These are phyloP conservation scores for Diplazon laetatorius DNA, from an alignment of 2,888 invertebrate species.

Conservation along the genomic window DNA sequence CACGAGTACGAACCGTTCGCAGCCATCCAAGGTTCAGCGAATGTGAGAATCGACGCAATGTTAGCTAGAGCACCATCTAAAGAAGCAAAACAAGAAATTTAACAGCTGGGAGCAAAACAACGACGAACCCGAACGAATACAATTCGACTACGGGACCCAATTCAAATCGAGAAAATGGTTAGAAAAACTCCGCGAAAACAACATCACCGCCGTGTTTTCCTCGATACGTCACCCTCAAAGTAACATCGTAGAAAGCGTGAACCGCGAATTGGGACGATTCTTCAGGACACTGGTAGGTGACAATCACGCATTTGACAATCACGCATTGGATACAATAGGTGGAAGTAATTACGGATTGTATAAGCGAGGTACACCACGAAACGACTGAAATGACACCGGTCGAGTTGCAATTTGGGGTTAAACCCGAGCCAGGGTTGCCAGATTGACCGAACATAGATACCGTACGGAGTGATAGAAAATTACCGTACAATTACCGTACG, in stretches of 20 bases:
- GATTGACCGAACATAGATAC: background rate
- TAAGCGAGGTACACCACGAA: background rate
- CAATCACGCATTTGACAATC: background rate
- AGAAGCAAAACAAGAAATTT: too few relatives aligned
- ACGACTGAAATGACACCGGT: background rate
- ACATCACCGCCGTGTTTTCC: background rate
- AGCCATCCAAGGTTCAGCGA: background rate
- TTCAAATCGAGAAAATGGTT: slow-evolving; percentile 3
- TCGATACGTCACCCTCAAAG: slow-evolving; percentile 2
- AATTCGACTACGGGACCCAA: slow-evolving; percentile 5
- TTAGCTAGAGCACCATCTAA: background rate
- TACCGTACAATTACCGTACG: too few relatives aligned
- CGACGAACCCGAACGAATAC: background rate
- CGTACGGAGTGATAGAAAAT: too few relatives aligned
- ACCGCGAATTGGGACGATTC: slow-evolving; percentile 2
- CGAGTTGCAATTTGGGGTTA: background rate
- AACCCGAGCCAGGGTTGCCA: too few relatives aligned
- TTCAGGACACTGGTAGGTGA: background rate
- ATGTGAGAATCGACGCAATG: background rate
- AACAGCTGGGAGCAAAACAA: too few relatives aligned
- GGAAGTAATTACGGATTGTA: background rate
- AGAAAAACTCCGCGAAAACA: background rate
- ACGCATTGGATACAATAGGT: background rate
- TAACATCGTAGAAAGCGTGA: background rate
- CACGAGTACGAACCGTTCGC: background rate